Base-by-base conservation (phyloP, 2,888 invertebrate genomes). In the Euphydryas editha region DNA sequence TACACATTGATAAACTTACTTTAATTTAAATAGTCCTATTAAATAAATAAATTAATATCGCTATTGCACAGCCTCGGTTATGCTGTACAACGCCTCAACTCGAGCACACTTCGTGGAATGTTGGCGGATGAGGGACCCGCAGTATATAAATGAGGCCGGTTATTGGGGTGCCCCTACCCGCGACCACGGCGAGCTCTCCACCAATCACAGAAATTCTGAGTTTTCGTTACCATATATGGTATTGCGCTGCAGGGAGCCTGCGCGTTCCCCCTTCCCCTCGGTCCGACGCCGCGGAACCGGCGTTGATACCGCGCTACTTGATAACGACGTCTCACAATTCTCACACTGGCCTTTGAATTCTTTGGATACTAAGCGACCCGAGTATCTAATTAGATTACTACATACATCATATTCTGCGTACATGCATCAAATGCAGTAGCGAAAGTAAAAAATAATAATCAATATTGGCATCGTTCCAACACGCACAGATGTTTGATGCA, bases 201-300 rank as follows among this genome's bases (percentile, higher is more conserved):
- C 90, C 90, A 89, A 90, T 90, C 88, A 84, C 86, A 88, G 85
- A 84, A 85, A 85, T 87, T 80, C 76, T 75, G 78, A 76, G 76
- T 78, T 81, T 82, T 81, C 94, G 94, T 95, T 93, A 94, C 95
- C 95, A 94, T 95, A 95, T 95, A 95, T 94, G 95, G 95, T 91
- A 94, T 93, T 94, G 90, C 88, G 94, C 93, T 94, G 94, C 93
- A 91, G 92, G 94, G 78, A 77, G 76, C 76, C 76, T 77, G 90
- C 93, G 89, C 84, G 76, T 78, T 79, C 84, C 83, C 83, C 79
- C 71, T 75, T 72, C 79, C 80, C 74, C 81, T 72, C 81, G 65
- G 71, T 74, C 75, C 78, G 72, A 73, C 71, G 66, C 76, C 68
- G 74, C 68, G 66, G 44, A 42, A 59, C 65, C 62, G 60, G 57